Evolutionary conservation across 2,113 vertebrate species (phyloP).

Genomic region (Falco punctatus): DNA sequence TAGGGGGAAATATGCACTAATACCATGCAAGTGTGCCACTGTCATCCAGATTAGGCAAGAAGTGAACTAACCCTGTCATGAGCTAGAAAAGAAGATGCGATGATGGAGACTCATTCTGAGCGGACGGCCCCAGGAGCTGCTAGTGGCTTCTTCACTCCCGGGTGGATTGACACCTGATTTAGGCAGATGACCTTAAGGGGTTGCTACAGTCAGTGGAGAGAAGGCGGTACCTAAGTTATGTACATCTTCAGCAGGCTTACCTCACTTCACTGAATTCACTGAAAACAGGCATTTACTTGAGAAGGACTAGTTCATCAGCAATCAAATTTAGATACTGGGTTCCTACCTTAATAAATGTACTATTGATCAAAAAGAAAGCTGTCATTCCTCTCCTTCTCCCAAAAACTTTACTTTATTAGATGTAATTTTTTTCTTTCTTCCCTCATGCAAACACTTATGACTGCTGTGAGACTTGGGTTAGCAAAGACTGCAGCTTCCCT

Average conservation of each 20-base stretch:
- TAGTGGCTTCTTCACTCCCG: accelerated
- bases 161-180: not conserved
- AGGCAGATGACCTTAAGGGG: not conserved
- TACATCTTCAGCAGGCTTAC: not conserved
- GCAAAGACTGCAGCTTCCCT: not conserved
- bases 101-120: not conserved
- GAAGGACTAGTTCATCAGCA: not conserved
- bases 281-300: not conserved
- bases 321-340: not conserved
- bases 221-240: not conserved
- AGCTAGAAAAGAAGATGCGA: not conserved
- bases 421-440: not conserved
- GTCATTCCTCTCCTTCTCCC: not conserved
- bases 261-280: not conserved
- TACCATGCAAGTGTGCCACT: not conserved
- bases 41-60: not conserved
- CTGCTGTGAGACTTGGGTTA: not conserved
- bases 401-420: not conserved
- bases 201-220: not conserved
- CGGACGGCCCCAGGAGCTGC: not conserved
- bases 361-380: not conserved
- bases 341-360: not conserved
- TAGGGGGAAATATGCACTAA: not conserved
- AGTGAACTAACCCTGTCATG: not conserved
- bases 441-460: not conserved